phyloP scores from a whole-genome alignment of 2,888 invertebrate genomes.

The Teleiodes luculella region DNA sequence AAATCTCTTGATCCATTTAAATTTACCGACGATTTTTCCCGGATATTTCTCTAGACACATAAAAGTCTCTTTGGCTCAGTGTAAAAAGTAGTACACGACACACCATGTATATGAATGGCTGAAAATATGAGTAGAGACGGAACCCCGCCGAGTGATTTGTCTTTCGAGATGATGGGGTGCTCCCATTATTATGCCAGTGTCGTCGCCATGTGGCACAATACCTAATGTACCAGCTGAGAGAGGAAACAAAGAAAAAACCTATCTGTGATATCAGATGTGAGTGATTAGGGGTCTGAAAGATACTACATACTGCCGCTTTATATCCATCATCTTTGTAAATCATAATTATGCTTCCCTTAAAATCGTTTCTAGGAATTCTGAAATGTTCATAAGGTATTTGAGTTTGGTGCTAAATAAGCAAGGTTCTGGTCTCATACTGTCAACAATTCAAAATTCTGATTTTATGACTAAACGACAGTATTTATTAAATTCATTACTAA shows the following conservation, averaged over 20 bases:
- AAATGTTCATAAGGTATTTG: too few species aligned
- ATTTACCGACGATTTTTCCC: neutral
- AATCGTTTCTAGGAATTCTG: too few species aligned
- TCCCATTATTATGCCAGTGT: slow-evolving; percentile 10
- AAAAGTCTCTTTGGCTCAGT: neutral
- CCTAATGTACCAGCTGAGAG: neutral
- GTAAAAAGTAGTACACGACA: neutral
- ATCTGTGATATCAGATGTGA: neutral
- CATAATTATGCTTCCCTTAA: too few species aligned
- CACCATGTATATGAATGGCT: slow-evolving; percentile 5
- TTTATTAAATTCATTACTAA: too few species aligned
- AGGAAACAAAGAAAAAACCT: neutral
- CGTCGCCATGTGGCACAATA: slow-evolving; percentile 3
- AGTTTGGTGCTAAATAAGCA: too few species aligned
- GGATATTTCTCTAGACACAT: neutral
- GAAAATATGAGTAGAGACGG: slow-evolving; percentile 15
- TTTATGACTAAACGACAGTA: too few species aligned
- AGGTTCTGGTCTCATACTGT: too few species aligned
- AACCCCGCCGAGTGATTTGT: slow-evolving; percentile 19
- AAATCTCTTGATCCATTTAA: too few species aligned
- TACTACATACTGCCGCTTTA: too few species aligned
- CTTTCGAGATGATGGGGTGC: slow-evolving; percentile 17
- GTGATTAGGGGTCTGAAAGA: too few species aligned
- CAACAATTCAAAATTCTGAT: too few species aligned
- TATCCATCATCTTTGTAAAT: too few species aligned